Evolutionary conservation across 2,888 invertebrate genomes (phyloP).

Genomic region (Lumbricus terrestris): DNA sequence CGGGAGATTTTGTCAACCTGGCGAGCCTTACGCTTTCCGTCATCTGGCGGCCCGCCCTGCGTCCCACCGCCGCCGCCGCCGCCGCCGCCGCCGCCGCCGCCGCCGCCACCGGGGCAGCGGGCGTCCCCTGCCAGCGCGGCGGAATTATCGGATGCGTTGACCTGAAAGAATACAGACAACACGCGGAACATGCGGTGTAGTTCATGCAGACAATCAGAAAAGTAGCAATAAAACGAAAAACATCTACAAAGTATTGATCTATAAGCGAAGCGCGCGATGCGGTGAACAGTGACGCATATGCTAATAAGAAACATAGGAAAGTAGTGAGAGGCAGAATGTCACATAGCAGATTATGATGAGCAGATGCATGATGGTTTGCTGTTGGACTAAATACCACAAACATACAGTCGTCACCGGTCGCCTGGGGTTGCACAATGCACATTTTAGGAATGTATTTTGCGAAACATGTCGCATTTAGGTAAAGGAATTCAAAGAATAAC

Average conservation of each 20-base stretch:
- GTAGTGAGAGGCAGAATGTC: not conserved
- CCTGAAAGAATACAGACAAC: conserved; percentile 7
- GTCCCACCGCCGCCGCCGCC: not conserved
- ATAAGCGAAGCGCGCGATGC: not conserved
- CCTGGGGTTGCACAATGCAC: no score
- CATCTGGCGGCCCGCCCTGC: conserved; percentile 17
- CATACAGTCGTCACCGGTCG: not conserved
- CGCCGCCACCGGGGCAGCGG: not conserved
- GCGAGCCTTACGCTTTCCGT: conserved; percentile 37
- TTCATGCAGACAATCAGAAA: not conserved
- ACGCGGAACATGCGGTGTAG: conserved; percentile 3
- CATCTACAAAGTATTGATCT: not conserved
- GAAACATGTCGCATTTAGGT: not conserved
- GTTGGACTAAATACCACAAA: conserved; percentile 3
- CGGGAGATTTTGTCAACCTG: conserved; percentile 39
- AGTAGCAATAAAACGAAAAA: not conserved
- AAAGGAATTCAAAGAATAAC: no score
- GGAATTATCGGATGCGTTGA: conserved; percentile 6
- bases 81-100: not conserved
- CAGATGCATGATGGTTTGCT: not conserved
- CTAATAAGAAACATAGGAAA: not conserved
- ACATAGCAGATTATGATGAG: not conserved
- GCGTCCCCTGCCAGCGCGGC: not conserved
- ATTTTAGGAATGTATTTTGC: not conserved
- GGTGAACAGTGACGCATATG: not conserved